Evolutionary conservation across 2,888 invertebrate species (phyloP), one percentile per base, ranked within the genome.

Genomic region (Hyppa rectilinea): DNA sequence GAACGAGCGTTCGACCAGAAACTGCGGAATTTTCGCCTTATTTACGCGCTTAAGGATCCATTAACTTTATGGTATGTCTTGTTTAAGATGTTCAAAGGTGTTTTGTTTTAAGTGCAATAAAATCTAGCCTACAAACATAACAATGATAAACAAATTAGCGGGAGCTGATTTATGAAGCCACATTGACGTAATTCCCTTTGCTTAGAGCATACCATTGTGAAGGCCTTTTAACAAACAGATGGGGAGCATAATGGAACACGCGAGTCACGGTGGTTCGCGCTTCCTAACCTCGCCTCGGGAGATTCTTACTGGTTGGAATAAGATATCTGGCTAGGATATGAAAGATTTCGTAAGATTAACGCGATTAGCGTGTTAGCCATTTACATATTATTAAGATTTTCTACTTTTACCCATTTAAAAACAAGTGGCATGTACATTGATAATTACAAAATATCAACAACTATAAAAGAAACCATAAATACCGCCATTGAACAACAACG

Each of bases 151-250:
- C 87, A 88, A 86, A 86, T 88, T 87, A 88, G 72, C 63, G 62
- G 60, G 56, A 84, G 78, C 84, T 87, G 88, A 87, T 90, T 89
- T 88, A 88, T 87, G 83, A 73, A 80, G 82, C 81, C 70, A 81
- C 84, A 83, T 85, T 87, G 87, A 83, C 75, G 86, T 85, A 82
- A 85, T 83, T 83, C 80, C 78, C 72, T 82, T 86, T 83, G 78
- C 78, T 70, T 67, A 26, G 77, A 83, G 78, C 83, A 60, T 45
- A 71, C 81, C 58, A 83, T 88, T 89, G 85, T 89, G 74, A 80
- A 87, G 83, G 80, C 86, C 85, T 89, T 90, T 90, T 87, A 89
- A 85, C 85, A 85, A 88, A 86, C 87, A 89, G 85, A 85, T 84
- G 85, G 81, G 75, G 71, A 75, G 64, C 52, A 85, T 85, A 89